phyloP scores from a whole-genome alignment of 2,888 invertebrate genomes.

The Mythimna loreyi region DNA sequence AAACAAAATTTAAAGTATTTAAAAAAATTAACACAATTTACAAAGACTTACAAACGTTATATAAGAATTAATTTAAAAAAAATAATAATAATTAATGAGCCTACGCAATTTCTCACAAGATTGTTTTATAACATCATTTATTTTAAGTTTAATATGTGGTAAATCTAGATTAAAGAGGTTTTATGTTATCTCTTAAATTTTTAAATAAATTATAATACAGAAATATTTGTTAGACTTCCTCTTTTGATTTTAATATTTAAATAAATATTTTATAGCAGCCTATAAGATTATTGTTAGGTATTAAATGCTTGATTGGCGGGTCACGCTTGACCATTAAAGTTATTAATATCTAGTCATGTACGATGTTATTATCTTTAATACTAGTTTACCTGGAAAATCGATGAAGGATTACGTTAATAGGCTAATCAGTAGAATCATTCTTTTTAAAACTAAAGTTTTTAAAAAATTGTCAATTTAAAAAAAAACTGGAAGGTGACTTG shows the following conservation, averaged over 20 bases:
- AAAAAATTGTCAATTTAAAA: too few species aligned
- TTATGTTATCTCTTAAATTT: background rate
- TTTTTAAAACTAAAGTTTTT: too few species aligned
- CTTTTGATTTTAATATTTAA: background rate
- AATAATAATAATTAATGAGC: background rate
- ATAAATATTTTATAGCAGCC: slow-evolving; percentile 4
- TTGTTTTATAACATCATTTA: slow-evolving; percentile 1
- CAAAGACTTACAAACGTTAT: too few species aligned
- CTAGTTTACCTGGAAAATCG: background rate
- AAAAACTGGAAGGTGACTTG: too few species aligned
- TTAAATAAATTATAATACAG: slow-evolving; percentile 6
- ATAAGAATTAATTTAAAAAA: too few species aligned
- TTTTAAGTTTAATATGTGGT: background rate
- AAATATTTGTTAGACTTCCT: background rate
- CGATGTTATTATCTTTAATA: background rate
- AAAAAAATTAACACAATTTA: background rate
- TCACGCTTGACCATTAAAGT: slow-evolving; percentile 23
- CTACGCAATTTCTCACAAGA: background rate
- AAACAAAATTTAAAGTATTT: too few species aligned
- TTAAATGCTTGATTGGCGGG: slow-evolving; percentile 24
- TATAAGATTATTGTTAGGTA: background rate
- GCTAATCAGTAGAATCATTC: too few species aligned
- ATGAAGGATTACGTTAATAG: background rate
- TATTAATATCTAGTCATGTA: slow-evolving; percentile 14
- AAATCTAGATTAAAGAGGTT: slow-evolving; percentile 21